Evolutionary conservation across 2,888 invertebrate species (phyloP), one percentile per base, ranked within the genome.

Genomic region (Conus canariensis): DNA sequence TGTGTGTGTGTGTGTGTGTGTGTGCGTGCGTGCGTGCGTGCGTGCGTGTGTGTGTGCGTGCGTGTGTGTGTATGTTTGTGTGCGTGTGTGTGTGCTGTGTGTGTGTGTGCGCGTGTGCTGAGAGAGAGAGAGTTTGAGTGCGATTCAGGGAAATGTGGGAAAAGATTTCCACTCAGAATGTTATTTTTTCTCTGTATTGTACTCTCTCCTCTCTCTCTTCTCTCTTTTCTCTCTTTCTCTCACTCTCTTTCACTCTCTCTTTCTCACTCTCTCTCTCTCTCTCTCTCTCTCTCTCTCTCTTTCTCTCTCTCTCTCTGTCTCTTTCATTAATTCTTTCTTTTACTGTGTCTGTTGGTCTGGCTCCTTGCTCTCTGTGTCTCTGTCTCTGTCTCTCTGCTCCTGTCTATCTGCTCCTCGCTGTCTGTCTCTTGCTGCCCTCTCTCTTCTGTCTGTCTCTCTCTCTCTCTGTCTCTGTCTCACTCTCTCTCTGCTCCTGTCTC

Each of bases 181-280:
- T 45, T 45, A 45, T 45, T 45, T 45, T 45, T 45, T 45, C 45
- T 45, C 45, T 45, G 45, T 45, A 45, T 45, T 45, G 45, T 45
- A 45, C 45, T 45, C 45, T 45, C 45, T 45, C 4, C 45, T 45
- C 45, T 45, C 45, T 45, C 45, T 45, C 45, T 45, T 45, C 45
- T 45, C 45, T 45, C 45, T 59, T 60, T 25, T 88, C 60, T n/a
- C 80, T 70, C 85, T 85, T 8, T 22, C 97, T 97, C 94, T 97
- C 97, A n/a, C n/a, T 59, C 9, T 64, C 89, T 30, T 85, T 56
- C 67, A n/a, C 45, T 74, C 45, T 70, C 16, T 16, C 19, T 88
- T 19, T 88, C 14, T 59, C 74, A 85, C 16, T 64, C 64, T 64
- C 64, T 64, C 2, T 70, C 70, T 70, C 19, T 70, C 70, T 70